Base-by-base conservation (phyloP, 2,888 invertebrate genomes). In the Leptogaster cylindrica region DNA sequence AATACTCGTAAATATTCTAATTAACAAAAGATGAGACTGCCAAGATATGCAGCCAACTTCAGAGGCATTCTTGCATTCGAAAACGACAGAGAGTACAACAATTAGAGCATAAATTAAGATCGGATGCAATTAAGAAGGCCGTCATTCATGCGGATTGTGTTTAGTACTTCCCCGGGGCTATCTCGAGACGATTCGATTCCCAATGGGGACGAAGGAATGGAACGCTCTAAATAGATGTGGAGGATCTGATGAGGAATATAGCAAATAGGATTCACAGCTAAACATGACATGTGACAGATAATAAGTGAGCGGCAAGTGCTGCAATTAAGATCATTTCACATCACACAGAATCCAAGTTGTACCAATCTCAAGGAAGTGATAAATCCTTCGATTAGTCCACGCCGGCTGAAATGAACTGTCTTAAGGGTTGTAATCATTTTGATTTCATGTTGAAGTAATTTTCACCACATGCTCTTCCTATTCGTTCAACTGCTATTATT, bases 221-320 rank as follows among this genome's bases (percentile, higher is more conserved):
- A 10, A 39, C 10, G 14, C 39, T 39, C 39, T 12, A 8, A 31
- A 31, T 1, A 10, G 31, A 31, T 31, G 31, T 31, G 31, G 31
- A 31, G 7, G 31, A 31, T 31, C 7, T 6, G 10, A 41, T 41
- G 41, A 41, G 10, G 16, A 12, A 18, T 10, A 5, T 41, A 41
- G 41, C 41, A 41, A 41, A 41, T 41, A 41, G 41, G 16, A 41
- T 41, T 41, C 41, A 16, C 41, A 41, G 41, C 41, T 36, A 41
- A 41, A 41, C 41, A 41, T 41, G 41, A 16, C 41, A 41, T 41
- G 16, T 41, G 41, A 41, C 41, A 41, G 41, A 41, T 41, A 41
- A 41, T 41, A 41, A 41, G 41, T 41, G 41, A 41, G 41, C 41
- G 41, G 41, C 41, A 41, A 41, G 41, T 41, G 41, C 41, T 18